Conservation (phyloP, 2,113 vertebrate genomes). For the Fregata magnificens region DNA sequence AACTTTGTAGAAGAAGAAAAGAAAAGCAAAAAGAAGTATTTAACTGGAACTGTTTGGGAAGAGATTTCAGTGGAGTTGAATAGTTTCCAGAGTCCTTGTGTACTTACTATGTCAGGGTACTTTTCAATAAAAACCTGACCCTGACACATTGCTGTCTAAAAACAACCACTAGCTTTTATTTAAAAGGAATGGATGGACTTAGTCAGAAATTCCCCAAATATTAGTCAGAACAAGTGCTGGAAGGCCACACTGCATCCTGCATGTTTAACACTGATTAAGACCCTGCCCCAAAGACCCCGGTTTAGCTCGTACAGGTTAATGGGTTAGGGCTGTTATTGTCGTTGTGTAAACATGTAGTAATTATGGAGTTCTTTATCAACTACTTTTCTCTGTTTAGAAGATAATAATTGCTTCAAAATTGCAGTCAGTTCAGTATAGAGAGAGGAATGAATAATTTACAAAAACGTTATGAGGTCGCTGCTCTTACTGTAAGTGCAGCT, state of each 20-base stretch:
- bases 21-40: neutral
- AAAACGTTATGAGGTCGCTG: neutral
- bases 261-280: neutral
- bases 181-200: neutral
- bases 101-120: neutral
- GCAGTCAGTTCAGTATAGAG: neutral
- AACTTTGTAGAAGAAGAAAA: neutral
- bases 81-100: neutral
- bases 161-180: neutral
- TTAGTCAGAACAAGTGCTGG: neutral
- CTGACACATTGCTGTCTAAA: neutral
- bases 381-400: neutral
- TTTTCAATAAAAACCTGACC: slow-evolving; percentile 16
- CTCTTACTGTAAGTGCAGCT: neutral
- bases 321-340: neutral
- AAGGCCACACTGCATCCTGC: neutral
- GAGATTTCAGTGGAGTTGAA: neutral
- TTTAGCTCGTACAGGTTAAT: neutral
- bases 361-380: neutral
- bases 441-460: slow-evolving; percentile 18
- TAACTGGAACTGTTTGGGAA: neutral
- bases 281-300: neutral
- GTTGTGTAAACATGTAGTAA: neutral
- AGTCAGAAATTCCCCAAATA: neutral
- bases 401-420: slow-evolving; percentile 4